A percentile compares a stretch with the other conserved stretches of the same genome.
These are phyloP conservation scores for Drosophila truncata DNA, from an alignment of 1,140 invertebrate species.

Conservation along the genomic window DNA sequence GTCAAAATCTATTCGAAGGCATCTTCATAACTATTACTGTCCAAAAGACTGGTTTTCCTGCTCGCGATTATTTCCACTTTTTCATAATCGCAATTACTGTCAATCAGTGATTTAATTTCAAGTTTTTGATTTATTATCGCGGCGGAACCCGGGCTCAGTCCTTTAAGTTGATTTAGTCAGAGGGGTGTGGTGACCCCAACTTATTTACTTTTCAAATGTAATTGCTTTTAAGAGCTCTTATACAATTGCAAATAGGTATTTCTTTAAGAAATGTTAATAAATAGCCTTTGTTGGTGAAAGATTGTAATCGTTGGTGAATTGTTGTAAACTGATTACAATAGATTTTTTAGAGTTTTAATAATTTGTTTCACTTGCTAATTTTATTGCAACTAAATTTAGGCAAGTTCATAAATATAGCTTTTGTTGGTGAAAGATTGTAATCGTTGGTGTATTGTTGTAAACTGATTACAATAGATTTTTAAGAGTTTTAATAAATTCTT, in stretches of 20 bases:
- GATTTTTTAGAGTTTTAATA: background rate
- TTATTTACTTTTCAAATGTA: background rate
- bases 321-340: background rate
- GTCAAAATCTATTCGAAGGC: constrained; percentile 75
- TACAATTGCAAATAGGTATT: constrained; percentile 3
- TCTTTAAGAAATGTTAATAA: no score
- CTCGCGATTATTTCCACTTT: constrained; percentile 36
- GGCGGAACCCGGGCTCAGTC: constrained; percentile 15
- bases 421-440: background rate
- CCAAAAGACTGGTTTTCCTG: constrained; percentile 22
- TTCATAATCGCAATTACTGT: constrained; percentile 44
- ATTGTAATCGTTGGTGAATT: background rate
- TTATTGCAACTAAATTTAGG: no score
- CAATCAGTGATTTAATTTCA: constrained; percentile 36
- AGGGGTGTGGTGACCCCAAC: constrained; percentile 24
- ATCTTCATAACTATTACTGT: constrained; percentile 66
- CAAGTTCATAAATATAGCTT: no score
- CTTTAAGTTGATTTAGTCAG: constrained; percentile 6
- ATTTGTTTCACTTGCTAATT: background rate
- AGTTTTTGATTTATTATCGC: constrained; percentile 37
- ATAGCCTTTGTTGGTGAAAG: no score
- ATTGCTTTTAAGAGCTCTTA: constrained; percentile 3
- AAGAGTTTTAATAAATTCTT: background rate
- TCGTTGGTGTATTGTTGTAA: constrained; percentile 1
- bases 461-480: background rate